Conservation (phyloP, 1,140 invertebrate genomes). For the Drosophila setifemur region DNA sequence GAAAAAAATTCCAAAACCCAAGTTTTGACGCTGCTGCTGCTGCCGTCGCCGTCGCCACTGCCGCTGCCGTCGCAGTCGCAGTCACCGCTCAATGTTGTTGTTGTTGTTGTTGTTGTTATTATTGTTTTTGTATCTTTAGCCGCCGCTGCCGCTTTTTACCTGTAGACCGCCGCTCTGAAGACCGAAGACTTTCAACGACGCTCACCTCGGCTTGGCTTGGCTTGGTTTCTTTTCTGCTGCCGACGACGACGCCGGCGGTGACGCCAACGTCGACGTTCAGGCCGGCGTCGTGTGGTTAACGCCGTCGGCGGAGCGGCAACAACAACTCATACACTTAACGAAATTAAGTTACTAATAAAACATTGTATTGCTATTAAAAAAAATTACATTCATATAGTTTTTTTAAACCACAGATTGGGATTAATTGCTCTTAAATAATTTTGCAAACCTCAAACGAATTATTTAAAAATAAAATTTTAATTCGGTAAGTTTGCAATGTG, state of each 20-base stretch:
- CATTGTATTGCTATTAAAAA: too few relatives aligned
- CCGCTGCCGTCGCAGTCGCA: background rate
- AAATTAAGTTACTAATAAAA: too few relatives aligned
- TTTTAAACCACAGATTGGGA: too few relatives aligned
- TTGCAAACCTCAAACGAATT: too few relatives aligned
- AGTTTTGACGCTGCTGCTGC: conserved; percentile 53
- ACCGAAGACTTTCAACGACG: conserved; percentile 52
- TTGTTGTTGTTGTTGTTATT: conserved; percentile 2
- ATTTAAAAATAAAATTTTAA: too few relatives aligned
- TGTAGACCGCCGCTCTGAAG: conserved; percentile 45
- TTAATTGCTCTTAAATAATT: too few relatives aligned
- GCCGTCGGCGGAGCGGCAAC: conserved; percentile 73
- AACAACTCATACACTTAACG: conserved; percentile 14
- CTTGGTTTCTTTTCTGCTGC: conserved; percentile 42
- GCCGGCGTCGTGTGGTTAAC: conserved; percentile 64
- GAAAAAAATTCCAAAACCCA: conserved; percentile 81
- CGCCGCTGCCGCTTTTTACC: conserved; percentile 27
- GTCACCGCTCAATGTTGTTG: background rate
- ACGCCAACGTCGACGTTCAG: conserved; percentile 16
- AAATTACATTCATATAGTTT: too few relatives aligned
- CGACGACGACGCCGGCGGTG: background rate
- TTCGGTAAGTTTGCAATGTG: too few relatives aligned
- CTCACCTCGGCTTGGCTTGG: conserved; percentile 23
- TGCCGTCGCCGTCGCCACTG: conserved; percentile 8
- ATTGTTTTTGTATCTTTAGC: background rate